These are phyloP conservation scores for Porites cylindrica DNA, from an alignment of 92 coral and sea anemone species.

Conservation along the genomic window DNA sequence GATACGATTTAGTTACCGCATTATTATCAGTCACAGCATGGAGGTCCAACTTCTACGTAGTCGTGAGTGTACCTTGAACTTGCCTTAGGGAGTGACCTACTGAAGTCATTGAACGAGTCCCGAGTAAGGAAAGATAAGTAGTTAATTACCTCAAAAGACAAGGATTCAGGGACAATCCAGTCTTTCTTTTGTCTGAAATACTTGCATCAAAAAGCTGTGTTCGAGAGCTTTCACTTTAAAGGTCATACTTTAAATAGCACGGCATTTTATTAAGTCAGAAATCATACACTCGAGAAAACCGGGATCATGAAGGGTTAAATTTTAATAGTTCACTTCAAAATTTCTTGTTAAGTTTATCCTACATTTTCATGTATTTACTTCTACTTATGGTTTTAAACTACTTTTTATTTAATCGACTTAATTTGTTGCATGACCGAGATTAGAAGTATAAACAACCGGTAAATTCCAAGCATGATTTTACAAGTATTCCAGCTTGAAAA, in stretches of 20 bases:
- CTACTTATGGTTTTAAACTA: background rate
- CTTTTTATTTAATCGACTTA: background rate
- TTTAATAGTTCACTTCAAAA: background rate
- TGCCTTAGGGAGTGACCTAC: background rate
- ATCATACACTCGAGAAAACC: background rate
- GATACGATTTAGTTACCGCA: background rate
- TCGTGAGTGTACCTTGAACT: background rate
- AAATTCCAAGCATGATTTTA: constrained; percentile 37
- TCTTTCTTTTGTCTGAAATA: background rate
- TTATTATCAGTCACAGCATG: background rate
- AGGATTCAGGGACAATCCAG: background rate
- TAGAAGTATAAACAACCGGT: background rate
- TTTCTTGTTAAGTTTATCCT: background rate
- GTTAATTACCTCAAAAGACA: no score
- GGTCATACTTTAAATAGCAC: background rate
- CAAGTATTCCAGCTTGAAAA: background rate
- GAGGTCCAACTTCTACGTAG: background rate
- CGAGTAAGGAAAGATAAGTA: no score
- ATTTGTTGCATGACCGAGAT: background rate
- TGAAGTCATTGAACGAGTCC: background rate
- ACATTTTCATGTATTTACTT: background rate
- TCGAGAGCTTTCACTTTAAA: background rate
- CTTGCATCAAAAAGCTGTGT: background rate
- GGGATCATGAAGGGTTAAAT: background rate
- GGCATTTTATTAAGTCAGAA: background rate